Base-by-base conservation (phyloP, 2,888 invertebrate species). In the Globia sparganii region DNA sequence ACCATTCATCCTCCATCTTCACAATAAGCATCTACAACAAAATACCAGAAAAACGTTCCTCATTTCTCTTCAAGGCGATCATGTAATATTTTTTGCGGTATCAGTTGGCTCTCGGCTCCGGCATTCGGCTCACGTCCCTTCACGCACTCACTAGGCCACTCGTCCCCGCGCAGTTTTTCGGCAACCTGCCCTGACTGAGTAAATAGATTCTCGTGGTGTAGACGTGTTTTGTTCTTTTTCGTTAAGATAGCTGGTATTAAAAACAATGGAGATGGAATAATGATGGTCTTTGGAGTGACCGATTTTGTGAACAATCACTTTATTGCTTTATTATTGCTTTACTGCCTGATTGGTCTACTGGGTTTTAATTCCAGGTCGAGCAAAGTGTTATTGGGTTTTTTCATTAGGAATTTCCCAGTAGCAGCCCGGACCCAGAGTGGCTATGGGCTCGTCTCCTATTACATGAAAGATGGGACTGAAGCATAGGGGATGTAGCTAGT, bases 11-110 rank as follows among this genome's bases (percentile, higher is more conserved):
- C 28, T 40, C 5, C 46, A 78, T 74, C 37, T 65, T n/a, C 58
- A 53, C 73, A 66, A 79, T 61, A 73, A 64, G 72, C 53, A 81
- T 78, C 59, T 74, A 21, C 34, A 70, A 71, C 71, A 85, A 72
- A 85, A 72, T 46, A 75, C 64, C 71, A 68, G 46, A 83, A 72
- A 81, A 81, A 76, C 72, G 84, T 59, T 62, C 18, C 59, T 69
- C 83, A 83, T 83, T 73, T 82, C 58, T 78, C 72, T 62, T 34
- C 58, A 49, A 70, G 71, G 59, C 40, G 71, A 70, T 75, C 84
- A 25, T 66, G 84, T 83, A 73, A 86, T 84, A 86, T 86, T 78
- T 86, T 86, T 78, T 84, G 84, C 62, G 75, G 84, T 78, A 83
- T 78, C 84, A 70, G 56, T 74, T 72, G 82, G 46, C 68, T 75